A percentile compares a stretch with the other conserved stretches of the same genome.
Evolutionary conservation across 2,113 vertebrate genomes (phyloP).

Genomic region (Odobenus rosmarus): DNA sequence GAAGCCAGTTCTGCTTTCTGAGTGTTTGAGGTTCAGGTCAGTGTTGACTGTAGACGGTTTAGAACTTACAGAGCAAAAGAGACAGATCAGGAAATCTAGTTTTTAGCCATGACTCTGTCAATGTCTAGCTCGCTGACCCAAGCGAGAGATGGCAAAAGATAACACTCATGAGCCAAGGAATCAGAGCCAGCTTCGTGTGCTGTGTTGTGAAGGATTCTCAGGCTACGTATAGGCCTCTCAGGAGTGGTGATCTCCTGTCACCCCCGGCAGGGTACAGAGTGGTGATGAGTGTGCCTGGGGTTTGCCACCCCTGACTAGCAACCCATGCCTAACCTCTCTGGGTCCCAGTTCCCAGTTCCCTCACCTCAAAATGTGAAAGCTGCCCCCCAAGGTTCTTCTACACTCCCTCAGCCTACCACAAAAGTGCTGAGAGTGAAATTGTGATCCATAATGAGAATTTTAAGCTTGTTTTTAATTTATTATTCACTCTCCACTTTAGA

Average conservation of each 20-base stretch:
- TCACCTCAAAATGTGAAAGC: neutral
- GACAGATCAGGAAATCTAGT: neutral
- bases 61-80: neutral
- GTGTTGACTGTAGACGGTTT: neutral
- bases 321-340: neutral
- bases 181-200: no score
- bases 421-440: neutral
- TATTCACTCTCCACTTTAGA: neutral
- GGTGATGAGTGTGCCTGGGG: neutral
- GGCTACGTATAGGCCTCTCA: neutral
- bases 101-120: neutral
- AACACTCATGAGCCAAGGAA: neutral
- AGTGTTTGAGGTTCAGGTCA: neutral
- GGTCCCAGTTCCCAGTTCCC: neutral
- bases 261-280: neutral
- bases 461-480: slow-evolving; percentile 13
- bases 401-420: no score
- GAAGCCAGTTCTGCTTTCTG: neutral
- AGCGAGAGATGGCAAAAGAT: neutral
- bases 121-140: neutral
- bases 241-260: no score
- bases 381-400: neutral
- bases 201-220: neutral
- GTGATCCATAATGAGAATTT: neutral
- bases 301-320: neutral